Conservation (phyloP, 2,797 vertebrate species). For the Rhinichthys osculus region DNA sequence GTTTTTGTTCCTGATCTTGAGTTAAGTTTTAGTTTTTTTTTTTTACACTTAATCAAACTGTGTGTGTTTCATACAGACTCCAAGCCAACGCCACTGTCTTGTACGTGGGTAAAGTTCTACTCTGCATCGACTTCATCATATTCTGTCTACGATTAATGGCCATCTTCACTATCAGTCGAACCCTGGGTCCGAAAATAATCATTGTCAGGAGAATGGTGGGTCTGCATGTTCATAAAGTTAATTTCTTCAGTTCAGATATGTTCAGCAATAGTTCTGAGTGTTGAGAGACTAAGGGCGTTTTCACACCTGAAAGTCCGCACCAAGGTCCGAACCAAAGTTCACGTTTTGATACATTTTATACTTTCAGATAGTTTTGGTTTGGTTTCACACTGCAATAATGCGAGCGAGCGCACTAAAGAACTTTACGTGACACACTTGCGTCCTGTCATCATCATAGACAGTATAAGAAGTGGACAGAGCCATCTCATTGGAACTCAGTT, state of each 20-base stretch:
- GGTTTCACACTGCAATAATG: no score
- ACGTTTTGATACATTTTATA: no score
- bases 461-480: no score
- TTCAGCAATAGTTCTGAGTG: neutral
- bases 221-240: neutral
- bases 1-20: neutral
- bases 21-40: no score
- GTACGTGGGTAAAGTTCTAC: conserved; percentile 88
- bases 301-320: no score
- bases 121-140: conserved; percentile 93
- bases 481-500: no score
- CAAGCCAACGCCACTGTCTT: conserved; percentile 67
- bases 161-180: conserved; percentile 94
- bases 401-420: no score
- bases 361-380: no score
- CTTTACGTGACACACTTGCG: no score
- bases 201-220: conserved; percentile 94
- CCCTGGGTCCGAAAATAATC: conserved; percentile 96
- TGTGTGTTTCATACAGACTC: conserved; percentile 36
- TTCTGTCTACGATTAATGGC: conserved; percentile 97
- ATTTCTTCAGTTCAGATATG: neutral
- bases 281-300: neutral
- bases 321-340: no score
- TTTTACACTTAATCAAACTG: neutral
- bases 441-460: no score